phyloP scores from a whole-genome alignment of 1,140 invertebrate species.

The Drosophila persimilis region DNA sequence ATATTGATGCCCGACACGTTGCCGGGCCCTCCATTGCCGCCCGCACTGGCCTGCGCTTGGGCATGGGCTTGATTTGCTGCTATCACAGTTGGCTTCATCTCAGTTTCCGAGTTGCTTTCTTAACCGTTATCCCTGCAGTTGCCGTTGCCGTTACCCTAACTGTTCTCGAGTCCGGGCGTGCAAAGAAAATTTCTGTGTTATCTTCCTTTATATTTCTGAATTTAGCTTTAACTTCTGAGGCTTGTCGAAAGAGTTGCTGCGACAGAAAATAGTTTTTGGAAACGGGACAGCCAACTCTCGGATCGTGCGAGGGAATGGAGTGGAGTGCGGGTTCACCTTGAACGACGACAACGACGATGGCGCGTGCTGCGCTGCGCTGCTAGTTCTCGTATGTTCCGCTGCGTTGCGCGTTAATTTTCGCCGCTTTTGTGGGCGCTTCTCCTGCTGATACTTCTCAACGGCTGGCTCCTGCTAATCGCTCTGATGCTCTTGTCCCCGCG shows the following conservation, averaged over 20 bases:
- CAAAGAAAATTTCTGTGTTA: conserved; percentile 51
- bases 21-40: conserved; percentile 19
- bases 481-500: conserved; percentile 21
- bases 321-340: conserved; percentile 54
- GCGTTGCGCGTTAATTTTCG: conserved; percentile 21
- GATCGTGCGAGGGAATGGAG: neutral
- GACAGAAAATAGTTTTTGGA: conserved; percentile 39
- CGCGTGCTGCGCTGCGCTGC: conserved; percentile 46
- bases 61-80: conserved; percentile 53
- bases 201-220: conserved; percentile 38
- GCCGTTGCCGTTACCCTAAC: conserved; percentile 18
- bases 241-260: conserved; percentile 32
- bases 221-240: conserved; percentile 31
- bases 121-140: conserved; percentile 26
- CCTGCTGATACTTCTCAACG: neutral
- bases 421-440: neutral
- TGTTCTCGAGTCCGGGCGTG: conserved; percentile 34
- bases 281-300: conserved; percentile 3
- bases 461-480: conserved; percentile 10
- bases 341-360: conserved; percentile 37
- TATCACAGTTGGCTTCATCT: conserved; percentile 81
- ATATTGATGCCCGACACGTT: conserved; percentile 60
- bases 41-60: conserved; percentile 30
- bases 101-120: conserved; percentile 13
- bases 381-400: conserved; percentile 61